Evolutionary conservation across 2,113 vertebrate species (phyloP), one percentile per base, ranked within the genome.

Genomic region (Lipophrys pholis): DNA sequence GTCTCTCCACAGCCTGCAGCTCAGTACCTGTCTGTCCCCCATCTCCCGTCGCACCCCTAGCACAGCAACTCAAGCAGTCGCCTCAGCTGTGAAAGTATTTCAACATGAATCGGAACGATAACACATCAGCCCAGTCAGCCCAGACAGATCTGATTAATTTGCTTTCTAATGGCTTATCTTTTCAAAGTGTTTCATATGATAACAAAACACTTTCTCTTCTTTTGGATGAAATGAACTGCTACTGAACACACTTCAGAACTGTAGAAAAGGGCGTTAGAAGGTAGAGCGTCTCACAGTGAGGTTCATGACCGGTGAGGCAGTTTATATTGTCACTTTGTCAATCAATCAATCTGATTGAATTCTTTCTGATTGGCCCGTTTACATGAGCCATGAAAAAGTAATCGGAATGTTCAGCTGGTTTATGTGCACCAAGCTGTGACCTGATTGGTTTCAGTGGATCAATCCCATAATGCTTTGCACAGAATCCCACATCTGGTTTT

Each of bases 11-110:
- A 15, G 35, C 64, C 52, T 63, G 38, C 11, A 49, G 85, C 57
- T 15, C 55, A 80, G 49, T 78, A 59, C 54, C 48, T 66, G 73
- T 84, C 86, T 73, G 80, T 85, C 79, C 83, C 79, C 69, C 79
- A 80, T 87, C 55, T 42, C 62, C 71, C 67, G 75, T 78, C 58
- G 38, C 74, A 81, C 72, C 64, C 58, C 69, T 73, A 70, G 8
- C 62, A 36, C 11, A 43, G 11, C 61, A 58, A 70, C 83, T 85
- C 76, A 83, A 84, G 61, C n/a, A 45, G 69, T 80, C 58, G 79
- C n/a, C n/a, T n/a, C n/a, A n/a, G 73, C 63, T 60, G 66, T 12
- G n/a, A 50, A 52, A 61, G 61, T 41, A 21, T 80, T 78, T 81
- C 76, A 85, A 73, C 81, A 75, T 42, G 58, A 48, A 41, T 76